phyloP scores from a whole-genome alignment of 2,888 invertebrate species.

The Seira ritae region DNA sequence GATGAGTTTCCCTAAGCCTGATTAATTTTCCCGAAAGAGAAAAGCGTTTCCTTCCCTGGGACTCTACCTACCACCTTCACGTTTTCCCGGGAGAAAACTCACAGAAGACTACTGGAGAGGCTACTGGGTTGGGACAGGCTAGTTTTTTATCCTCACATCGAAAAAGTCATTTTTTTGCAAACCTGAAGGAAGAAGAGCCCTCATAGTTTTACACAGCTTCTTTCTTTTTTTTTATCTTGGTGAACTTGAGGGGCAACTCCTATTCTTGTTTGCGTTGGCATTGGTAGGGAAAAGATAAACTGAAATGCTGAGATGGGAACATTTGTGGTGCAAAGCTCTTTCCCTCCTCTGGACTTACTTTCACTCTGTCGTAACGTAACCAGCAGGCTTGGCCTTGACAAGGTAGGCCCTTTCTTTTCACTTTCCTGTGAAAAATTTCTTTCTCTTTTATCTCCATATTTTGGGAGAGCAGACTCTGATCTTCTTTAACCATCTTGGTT shows the following conservation, averaged over 20 bases:
- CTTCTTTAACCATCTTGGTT: no score
- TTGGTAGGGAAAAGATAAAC: not conserved
- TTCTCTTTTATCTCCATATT: not conserved
- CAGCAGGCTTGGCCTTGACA: not conserved
- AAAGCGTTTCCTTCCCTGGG: constrained; percentile 4
- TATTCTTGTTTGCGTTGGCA: not conserved
- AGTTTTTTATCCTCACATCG: not conserved
- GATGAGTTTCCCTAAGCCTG: constrained; percentile 55
- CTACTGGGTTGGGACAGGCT: not conserved
- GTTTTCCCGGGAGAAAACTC: constrained; percentile 1
- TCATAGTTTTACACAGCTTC: not conserved
- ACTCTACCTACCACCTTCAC: not conserved
- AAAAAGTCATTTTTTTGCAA: not conserved
- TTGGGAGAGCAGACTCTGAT: not conserved
- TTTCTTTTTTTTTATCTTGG: not conserved
- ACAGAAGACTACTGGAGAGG: not conserved
- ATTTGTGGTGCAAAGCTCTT: no score
- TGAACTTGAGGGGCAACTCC: not conserved
- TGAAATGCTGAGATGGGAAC: no score
- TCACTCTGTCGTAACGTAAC: not conserved
- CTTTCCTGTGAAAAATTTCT: not conserved
- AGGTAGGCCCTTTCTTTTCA: not conserved
- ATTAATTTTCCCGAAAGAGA: constrained; percentile 44
- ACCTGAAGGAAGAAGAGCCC: not conserved
- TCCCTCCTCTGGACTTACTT: no score